Percentiles rank a stretch among this genome's conserved stretches.
Conservation (phyloP, 1,140 invertebrate genomes). For the Philaenus spumarius region DNA sequence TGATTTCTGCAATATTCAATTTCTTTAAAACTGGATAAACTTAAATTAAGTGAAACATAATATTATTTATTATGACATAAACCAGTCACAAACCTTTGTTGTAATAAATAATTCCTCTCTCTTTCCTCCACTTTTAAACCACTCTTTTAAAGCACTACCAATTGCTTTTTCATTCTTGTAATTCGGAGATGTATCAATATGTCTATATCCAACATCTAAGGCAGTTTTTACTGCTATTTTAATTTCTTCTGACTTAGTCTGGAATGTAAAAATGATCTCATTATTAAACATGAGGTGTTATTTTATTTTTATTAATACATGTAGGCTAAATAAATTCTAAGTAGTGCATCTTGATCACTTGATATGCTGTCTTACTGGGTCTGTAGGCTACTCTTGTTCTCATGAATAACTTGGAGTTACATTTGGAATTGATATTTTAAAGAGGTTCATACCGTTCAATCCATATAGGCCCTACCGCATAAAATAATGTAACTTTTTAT, state of each 20-base stretch:
- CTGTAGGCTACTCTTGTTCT: background rate
- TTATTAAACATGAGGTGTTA: background rate
- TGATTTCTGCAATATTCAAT: too few species aligned
- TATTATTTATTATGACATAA: too few species aligned
- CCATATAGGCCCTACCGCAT: too few species aligned
- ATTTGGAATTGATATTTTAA: background rate
- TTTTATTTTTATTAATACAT: background rate
- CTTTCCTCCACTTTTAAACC: slow-evolving; percentile 57
- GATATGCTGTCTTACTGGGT: background rate
- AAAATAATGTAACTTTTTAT: too few species aligned
- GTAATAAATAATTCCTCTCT: slow-evolving; percentile 75
- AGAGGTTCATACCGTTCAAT: too few species aligned
- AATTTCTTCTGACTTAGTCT: slow-evolving; percentile 8
- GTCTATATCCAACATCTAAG: slow-evolving; percentile 58
- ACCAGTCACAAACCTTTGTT: slow-evolving; percentile 55
- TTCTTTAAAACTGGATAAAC: too few species aligned
- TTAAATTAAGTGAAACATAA: too few species aligned
- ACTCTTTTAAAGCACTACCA: slow-evolving; percentile 64
- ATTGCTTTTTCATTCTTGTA: slow-evolving; percentile 78
- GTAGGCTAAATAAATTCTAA: background rate
- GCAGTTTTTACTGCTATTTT: slow-evolving; percentile 37
- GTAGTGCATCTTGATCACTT: background rate
- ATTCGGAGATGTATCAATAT: slow-evolving; percentile 74
- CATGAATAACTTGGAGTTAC: background rate
- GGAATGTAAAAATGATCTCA: too few species aligned